phyloP scores from a whole-genome alignment of 2,888 invertebrate species.

The Lasioglossum lativentre region DNA sequence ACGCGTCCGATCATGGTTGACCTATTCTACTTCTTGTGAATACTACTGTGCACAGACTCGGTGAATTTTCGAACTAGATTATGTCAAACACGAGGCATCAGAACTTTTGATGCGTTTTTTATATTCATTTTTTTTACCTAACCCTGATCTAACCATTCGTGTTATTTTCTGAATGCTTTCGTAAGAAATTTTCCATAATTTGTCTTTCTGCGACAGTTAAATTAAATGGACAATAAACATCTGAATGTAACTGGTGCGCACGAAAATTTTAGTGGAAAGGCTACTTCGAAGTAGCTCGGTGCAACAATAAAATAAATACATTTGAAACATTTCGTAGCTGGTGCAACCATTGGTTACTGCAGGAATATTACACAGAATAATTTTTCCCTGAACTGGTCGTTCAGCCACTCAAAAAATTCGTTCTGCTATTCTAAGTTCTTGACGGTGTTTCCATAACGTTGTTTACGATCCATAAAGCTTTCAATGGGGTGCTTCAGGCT shows the following conservation, averaged over 20 bases:
- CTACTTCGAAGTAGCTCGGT: background rate
- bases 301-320: background rate
- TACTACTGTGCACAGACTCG: background rate
- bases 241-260: background rate
- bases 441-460: conserved; percentile 32
- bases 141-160: too few relatives aligned
- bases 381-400: background rate
- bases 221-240: background rate
- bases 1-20: background rate
- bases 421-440: conserved; percentile 3
- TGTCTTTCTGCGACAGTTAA: background rate
- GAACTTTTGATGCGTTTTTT: too few relatives aligned
- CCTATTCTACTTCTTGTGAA: background rate
- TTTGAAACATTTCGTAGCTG: background rate
- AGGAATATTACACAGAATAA: background rate
- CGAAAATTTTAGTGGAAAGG: background rate
- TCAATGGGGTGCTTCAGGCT: conserved; percentile 31
- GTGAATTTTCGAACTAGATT: background rate
- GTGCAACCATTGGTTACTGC: background rate
- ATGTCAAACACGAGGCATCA: background rate
- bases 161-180: background rate
- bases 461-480: conserved; percentile 70
- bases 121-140: too few relatives aligned
- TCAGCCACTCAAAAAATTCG: conserved; percentile 25
- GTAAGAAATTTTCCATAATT: background rate